Evolutionary conservation across 2,888 invertebrate genomes (phyloP).

Genomic region (Hyalella azteca): DNA sequence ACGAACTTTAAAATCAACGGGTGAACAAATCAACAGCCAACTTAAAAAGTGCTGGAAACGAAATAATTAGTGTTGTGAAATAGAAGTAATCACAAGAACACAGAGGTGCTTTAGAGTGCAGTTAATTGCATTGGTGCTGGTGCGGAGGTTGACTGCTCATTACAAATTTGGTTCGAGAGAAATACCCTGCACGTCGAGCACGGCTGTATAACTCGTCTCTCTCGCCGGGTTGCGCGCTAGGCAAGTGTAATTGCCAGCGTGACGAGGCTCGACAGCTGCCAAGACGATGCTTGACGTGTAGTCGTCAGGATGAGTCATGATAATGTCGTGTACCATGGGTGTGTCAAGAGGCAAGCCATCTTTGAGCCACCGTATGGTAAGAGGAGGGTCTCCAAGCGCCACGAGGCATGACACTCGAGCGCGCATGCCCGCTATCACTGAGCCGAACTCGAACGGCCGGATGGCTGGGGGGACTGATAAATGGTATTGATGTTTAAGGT

Average conservation of each 20-base stretch:
- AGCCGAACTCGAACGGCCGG: conserved; percentile 83
- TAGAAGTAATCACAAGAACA: no score
- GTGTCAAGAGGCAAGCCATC: conserved; percentile 67
- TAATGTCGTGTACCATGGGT: conserved; percentile 38
- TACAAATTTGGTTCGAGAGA: neutral
- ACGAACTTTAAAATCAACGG: no score
- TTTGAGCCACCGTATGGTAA: conserved; percentile 81
- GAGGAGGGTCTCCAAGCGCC: conserved; percentile 79
- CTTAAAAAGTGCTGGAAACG: neutral
- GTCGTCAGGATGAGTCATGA: conserved; percentile 50
- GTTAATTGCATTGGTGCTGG: neutral
- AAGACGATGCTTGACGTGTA: conserved; percentile 53
- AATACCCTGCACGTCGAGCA: conserved; percentile 60
- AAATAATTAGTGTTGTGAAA: no score
- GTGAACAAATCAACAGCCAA: no score
- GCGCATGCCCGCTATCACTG: conserved; percentile 80
- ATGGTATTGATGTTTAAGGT: no score
- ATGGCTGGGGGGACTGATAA: conserved; percentile 81
- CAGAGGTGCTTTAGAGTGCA: neutral
- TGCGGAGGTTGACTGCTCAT: neutral
- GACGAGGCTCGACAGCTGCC: conserved; percentile 56
- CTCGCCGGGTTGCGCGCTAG: conserved; percentile 59
- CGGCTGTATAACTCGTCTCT: conserved; percentile 59
- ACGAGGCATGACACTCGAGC: conserved; percentile 82
- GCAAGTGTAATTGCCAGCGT: conserved; percentile 60